Conservation (phyloP, 2,888 invertebrate genomes). For the Phengaris alcon region DNA sequence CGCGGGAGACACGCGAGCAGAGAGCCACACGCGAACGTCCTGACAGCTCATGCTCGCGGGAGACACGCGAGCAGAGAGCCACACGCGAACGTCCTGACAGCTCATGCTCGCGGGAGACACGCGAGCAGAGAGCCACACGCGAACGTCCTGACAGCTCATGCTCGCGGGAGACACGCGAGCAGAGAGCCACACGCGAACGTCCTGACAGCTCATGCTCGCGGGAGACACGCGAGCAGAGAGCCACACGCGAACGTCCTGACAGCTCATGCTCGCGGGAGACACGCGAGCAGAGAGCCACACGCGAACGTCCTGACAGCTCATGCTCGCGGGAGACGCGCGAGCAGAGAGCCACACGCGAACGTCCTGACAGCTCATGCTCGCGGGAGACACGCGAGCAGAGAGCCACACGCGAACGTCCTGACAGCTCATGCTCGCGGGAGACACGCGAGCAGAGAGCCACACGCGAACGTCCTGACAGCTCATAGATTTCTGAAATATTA, state of each 20-base stretch:
- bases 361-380: too few relatives aligned
- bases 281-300: conserved; percentile 17
- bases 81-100: not conserved
- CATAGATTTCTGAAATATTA: not conserved
- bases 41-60: not conserved
- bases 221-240: conserved; percentile 10
- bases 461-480: not conserved
- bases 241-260: too few relatives aligned
- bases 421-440: not conserved
- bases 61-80: too few relatives aligned
- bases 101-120: not conserved
- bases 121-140: conserved; percentile 19
- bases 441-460: conserved; percentile 11
- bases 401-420: too few relatives aligned
- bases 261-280: not conserved
- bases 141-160: too few relatives aligned
- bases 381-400: conserved; percentile 3
- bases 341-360: too few relatives aligned
- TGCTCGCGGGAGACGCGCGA: not conserved
- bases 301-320: too few relatives aligned
- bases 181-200: too few relatives aligned
- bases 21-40: not conserved
- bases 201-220: too few relatives aligned
- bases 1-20: too few relatives aligned
- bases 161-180: not conserved